A percentile compares a stretch with the other conserved stretches of the same genome.
phyloP scores from a whole-genome alignment of 2,888 invertebrate species.

The Lepidochrysops patricia region DNA sequence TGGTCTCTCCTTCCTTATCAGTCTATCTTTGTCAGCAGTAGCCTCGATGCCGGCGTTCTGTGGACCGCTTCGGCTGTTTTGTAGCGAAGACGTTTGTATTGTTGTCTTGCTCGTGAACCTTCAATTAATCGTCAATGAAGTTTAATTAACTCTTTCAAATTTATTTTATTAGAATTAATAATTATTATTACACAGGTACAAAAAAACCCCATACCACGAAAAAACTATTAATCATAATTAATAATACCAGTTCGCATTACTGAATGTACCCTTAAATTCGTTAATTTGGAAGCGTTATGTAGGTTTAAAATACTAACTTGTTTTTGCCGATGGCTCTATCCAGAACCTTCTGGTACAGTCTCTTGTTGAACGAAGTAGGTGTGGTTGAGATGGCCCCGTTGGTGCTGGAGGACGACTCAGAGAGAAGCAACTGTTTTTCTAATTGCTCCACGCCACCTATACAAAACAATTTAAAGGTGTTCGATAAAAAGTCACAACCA shows the following conservation, averaged over 20 bases:
- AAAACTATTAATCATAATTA: no score
- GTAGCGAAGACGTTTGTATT: constrained; percentile 33
- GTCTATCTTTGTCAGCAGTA: constrained; percentile 42
- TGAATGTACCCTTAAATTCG: no score
- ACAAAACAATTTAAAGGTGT: no score
- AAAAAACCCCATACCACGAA: no score
- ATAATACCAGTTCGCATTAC: no score
- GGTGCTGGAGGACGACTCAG: constrained; percentile 54
- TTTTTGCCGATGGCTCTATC: constrained; percentile 55
- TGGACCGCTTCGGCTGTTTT: constrained; percentile 66
- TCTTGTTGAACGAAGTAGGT: constrained; percentile 81
- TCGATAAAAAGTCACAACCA: no score
- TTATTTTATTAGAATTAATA: no score
- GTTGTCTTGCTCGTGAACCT: constrained; percentile 38
- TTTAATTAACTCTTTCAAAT: no score
- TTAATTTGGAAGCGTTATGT: no score
- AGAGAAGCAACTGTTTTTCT: constrained; percentile 81
- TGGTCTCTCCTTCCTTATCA: constrained; percentile 63
- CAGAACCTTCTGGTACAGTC: constrained; percentile 84
- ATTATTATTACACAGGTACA: no score
- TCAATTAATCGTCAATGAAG: no score
- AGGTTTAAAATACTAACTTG: constrained; percentile 47
- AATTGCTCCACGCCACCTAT: constrained; percentile 89
- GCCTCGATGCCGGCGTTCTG: constrained; percentile 69
- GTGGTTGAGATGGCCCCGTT: constrained; percentile 69